phyloP scores from a whole-genome alignment of 2,797 vertebrate genomes.

The Acrossocheilus wenchowensis region DNA sequence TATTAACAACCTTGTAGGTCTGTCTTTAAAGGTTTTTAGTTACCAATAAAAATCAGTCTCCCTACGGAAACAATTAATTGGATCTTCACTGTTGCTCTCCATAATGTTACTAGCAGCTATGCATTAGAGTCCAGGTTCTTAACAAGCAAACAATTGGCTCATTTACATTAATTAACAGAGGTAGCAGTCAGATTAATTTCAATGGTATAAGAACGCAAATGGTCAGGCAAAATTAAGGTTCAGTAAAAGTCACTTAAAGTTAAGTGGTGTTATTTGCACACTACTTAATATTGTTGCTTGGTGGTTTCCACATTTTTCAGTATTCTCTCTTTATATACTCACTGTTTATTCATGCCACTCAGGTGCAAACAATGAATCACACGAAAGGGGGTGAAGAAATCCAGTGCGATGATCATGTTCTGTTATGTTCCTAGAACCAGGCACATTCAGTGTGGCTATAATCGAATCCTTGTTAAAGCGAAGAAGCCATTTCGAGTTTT shows the following conservation, averaged over 20 bases:
- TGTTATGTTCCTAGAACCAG: neutral
- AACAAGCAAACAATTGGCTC: neutral
- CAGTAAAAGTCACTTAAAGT: no score
- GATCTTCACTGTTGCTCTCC: neutral
- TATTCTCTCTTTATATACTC: no score
- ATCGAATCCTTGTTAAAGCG: neutral
- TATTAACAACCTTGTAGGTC: neutral
- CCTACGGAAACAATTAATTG: neutral
- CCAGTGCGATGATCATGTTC: neutral
- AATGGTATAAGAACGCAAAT: neutral
- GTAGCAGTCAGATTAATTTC: neutral
- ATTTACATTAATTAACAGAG: neutral
- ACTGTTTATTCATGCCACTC: neutral
- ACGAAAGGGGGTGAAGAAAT: neutral
- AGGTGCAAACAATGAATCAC: neutral
- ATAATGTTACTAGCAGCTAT: neutral
- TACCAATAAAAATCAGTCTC: neutral
- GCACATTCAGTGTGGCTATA: neutral
- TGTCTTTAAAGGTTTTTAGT: neutral
- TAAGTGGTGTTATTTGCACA: no score
- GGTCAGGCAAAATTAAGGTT: no score
- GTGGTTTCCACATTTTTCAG: neutral
- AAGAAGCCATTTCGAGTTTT: neutral
- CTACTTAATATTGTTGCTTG: neutral
- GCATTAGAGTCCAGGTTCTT: neutral